Evolutionary conservation across 2,888 invertebrate genomes (phyloP).

Genomic region (Drosophila nr. medialis): DNA sequence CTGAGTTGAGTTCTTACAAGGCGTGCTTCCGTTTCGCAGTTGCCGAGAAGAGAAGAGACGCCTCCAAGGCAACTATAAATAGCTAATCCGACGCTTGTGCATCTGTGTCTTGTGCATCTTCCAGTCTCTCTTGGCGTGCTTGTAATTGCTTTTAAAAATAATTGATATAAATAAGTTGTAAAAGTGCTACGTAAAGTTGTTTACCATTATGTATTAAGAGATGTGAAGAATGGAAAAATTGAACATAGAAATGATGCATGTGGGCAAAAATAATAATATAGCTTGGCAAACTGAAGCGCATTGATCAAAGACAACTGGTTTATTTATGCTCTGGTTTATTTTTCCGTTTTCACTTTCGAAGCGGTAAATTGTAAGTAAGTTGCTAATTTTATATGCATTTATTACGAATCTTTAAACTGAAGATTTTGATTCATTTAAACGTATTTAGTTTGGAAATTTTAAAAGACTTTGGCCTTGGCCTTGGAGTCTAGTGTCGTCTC

Average conservation of each 20-base stretch:
- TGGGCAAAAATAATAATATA: neutral
- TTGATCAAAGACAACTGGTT: too few species aligned
- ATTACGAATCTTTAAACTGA: neutral
- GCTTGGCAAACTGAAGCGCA: too few species aligned
- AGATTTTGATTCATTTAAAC: neutral
- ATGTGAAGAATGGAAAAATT: neutral
- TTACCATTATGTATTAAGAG: neutral
- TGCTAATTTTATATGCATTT: neutral
- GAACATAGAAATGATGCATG: neutral
- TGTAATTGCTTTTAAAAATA: constrained; percentile 32
- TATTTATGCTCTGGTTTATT: too few species aligned
- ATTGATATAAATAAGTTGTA: constrained; percentile 33
- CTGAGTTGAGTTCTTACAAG: constrained; percentile 9
- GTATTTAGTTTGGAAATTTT: neutral
- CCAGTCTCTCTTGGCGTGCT: constrained; percentile 5
- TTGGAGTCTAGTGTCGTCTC: neutral
- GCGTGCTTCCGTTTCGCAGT: constrained; percentile 1
- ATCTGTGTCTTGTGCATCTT: constrained; percentile 7
- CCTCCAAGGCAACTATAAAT: constrained; percentile 19
- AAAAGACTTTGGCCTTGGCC: neutral
- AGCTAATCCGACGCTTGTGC: constrained; percentile 5
- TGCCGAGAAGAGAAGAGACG: neutral
- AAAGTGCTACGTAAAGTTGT: constrained; percentile 12
- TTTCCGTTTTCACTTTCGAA: too few species aligned
- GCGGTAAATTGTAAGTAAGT: too few species aligned